Evolutionary conservation across 2,797 vertebrate genomes (phyloP).

Genomic region (Dryobates pubescens): DNA sequence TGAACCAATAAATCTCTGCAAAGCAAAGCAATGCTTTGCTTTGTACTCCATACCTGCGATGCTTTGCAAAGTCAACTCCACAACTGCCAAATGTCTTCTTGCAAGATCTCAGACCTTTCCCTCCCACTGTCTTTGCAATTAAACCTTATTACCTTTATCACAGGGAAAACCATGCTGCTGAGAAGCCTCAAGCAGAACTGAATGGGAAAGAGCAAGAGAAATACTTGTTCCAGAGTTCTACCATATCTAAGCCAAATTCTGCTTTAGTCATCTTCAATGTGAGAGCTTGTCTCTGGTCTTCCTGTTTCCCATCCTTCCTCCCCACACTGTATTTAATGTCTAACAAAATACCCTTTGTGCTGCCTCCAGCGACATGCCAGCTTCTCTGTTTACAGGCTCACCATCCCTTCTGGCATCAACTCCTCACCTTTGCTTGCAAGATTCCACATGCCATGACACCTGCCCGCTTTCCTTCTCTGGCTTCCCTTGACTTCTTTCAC

Average conservation of each 20-base stretch:
- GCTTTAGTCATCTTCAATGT: neutral
- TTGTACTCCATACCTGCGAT: neutral
- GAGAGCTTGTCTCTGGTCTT: neutral
- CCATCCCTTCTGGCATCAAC: neutral
- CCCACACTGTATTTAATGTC: neutral
- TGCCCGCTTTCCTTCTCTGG: neutral
- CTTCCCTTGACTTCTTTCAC: neutral
- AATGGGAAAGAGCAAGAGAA: neutral
- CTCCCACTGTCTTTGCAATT: slow-evolving; percentile 1
- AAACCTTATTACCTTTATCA: neutral
- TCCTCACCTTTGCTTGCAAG: neutral
- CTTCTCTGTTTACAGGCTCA: neutral
- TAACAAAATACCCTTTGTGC: neutral
- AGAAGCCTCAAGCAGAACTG: neutral
- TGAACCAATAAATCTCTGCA: slow-evolving; percentile 29
- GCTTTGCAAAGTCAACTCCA: neutral
- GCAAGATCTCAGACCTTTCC: neutral
- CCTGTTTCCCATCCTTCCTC: neutral
- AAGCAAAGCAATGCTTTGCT: slow-evolving; percentile 1
- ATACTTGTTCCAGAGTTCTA: neutral
- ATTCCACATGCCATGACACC: neutral
- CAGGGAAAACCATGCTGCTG: neutral
- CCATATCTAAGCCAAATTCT: neutral
- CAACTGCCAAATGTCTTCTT: neutral
- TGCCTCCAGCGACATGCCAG: neutral